Evolutionary conservation across 2,888 invertebrate species (phyloP).

Genomic region (Dicycla oo): DNA sequence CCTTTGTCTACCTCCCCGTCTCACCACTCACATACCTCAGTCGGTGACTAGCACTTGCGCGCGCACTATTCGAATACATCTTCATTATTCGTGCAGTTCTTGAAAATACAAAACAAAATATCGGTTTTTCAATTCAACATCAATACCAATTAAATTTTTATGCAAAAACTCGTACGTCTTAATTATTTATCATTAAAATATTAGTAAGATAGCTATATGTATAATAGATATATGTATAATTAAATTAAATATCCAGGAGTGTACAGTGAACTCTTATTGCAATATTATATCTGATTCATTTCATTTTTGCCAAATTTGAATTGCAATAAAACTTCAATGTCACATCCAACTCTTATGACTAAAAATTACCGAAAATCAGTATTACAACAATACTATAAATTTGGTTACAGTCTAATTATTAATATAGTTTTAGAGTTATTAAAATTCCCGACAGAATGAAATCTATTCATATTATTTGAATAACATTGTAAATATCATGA

Average conservation of each 20-base stretch:
- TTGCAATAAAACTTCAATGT: slow-evolving; percentile 61
- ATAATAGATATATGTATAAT: slow-evolving; percentile 33
- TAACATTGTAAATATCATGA: slow-evolving; percentile 81
- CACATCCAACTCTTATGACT: slow-evolving; percentile 76
- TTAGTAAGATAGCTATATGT: slow-evolving; percentile 37
- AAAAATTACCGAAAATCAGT: slow-evolving; percentile 75
- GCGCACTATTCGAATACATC: slow-evolving; percentile 27
- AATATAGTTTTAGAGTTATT: slow-evolving; percentile 55
- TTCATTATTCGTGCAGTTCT: neutral
- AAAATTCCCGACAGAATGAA: slow-evolving; percentile 73
- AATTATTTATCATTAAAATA: slow-evolving; percentile 21
- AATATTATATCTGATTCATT: slow-evolving; percentile 39
- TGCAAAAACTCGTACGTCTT: neutral
- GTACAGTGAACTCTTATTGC: slow-evolving; percentile 59
- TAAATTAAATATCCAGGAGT: slow-evolving; percentile 39
- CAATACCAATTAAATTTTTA: neutral
- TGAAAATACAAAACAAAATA: neutral
- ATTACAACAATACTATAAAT: slow-evolving; percentile 78
- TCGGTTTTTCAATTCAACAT: neutral
- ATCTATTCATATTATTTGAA: slow-evolving; percentile 60
- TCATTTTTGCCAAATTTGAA: slow-evolving; percentile 45
- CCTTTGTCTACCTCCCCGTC: too few relatives aligned
- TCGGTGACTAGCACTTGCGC: too few relatives aligned
- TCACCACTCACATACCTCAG: too few relatives aligned
- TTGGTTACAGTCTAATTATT: slow-evolving; percentile 60